Base-by-base conservation (phyloP, 1,140 invertebrate genomes). In the Alviniconcha marisindica region DNA sequence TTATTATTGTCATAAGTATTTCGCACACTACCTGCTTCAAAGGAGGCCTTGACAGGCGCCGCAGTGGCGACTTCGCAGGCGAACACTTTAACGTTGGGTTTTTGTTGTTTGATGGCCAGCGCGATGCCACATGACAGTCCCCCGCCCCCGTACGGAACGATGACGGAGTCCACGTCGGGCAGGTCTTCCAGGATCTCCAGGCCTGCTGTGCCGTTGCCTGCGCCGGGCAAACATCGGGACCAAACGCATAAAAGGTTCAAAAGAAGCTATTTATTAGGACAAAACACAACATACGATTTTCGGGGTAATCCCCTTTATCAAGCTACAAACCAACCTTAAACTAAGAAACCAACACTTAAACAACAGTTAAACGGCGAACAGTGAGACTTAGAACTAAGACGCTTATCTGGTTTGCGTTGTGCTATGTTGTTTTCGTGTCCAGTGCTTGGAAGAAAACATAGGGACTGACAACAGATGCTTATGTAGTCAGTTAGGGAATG, bases 171-270 rank as follows among this genome's bases (percentile, higher is more conserved):
- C 15, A 91, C 89, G 15, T 89, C 87, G 31, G 89, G 90, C 21
- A 92, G 85, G 66, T 89, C 88, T 81, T 92, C 89, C 48, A 89
- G 80, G 36, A 92, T 90, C 54, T 92, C 91, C 21, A 92, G 28
- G 28, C 89, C 91, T 78, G 88, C 88, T 36, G 91, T 91, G 24
- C 91, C 91, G 89, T 92, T 91, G 42, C 90, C 91, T 92, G 28
- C 24, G 44, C n/a, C n/a, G n/a, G n/a, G n/a, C n/a, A n/a, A 54
- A 54, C 51, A 54, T 14, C 24, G 51, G 51, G 10, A n/a, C n/a
- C n/a, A n/a, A n/a, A n/a, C n/a, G n/a, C n/a, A n/a, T 31, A n/a
- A n/a, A 63, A 7, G 24, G 60, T 48, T 48, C 44, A 48, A 48
- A 5, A 48, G 44, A 48, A 5, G n/a, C n/a, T n/a, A n/a, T n/a